A percentile compares a stretch with the other conserved stretches of the same genome.
phyloP scores from a whole-genome alignment of 2,888 invertebrate species.

The Gasteruption jaculator region DNA sequence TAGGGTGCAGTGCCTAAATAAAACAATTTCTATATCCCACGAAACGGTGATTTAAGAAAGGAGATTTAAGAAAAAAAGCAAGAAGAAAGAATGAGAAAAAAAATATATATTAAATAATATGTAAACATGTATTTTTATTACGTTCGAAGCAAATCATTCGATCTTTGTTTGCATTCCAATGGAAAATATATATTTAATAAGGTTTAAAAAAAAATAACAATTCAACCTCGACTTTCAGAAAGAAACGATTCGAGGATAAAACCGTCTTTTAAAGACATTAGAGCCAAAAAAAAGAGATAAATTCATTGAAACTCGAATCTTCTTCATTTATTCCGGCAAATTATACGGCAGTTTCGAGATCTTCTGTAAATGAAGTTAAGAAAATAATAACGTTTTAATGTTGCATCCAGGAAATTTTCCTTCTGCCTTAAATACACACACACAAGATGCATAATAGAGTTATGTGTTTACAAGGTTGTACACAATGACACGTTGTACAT shows the following conservation, averaged over 20 bases:
- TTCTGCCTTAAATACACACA: conserved; percentile 24
- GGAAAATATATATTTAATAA: conserved; percentile 23
- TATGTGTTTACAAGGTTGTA: conserved; percentile 32
- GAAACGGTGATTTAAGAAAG: no score
- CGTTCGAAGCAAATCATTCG: conserved; percentile 21
- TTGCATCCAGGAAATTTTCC: no score
- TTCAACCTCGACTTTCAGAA: no score
- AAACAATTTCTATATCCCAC: conserved; percentile 31
- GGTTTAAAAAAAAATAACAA: conserved; percentile 10
- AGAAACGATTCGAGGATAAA: no score
- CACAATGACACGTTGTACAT: conserved; percentile 34
- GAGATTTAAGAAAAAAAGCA: conserved; percentile 24
- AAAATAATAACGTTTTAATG: no score
- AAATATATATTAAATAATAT: conserved; percentile 6
- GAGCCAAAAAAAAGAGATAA: conserved; percentile 21
- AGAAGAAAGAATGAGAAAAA: conserved; percentile 19
- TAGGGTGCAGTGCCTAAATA: conserved; percentile 37
- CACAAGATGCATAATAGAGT: no score
- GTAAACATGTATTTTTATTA: conserved; percentile 32
- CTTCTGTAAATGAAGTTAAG: no score
- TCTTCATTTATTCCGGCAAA: no score
- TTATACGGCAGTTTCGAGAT: no score
- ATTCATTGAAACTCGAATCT: no score
- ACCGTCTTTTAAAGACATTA: conserved; percentile 26
- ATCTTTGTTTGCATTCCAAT: conserved; percentile 33